Evolutionary conservation across 23 tunicate genomes (phyloP), one percentile per base, ranked within the genome.

Genomic region (Ciona savignyi): DNA sequence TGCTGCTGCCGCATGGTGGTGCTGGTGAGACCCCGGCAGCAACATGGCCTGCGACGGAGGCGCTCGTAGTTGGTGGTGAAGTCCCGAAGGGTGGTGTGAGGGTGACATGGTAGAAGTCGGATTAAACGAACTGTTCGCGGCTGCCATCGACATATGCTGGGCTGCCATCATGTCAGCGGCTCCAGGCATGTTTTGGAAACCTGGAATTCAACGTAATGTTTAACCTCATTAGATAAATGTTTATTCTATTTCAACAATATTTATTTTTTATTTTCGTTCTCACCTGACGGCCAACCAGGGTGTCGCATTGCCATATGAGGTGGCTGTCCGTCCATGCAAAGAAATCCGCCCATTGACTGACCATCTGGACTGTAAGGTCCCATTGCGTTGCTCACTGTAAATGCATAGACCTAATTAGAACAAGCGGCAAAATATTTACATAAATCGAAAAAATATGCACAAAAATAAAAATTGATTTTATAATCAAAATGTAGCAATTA

Each of bases 321-420:
- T 24, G 75, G 73, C 60, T 77, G 84, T 19, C 86, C 83, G 49
- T 91, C 97, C 83, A 91, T 83, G 56, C 56, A 42, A 4, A 91
- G 30, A 66, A 80, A 91, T 1, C 91, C 78, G 32, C 91, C 92
- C 91, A 91, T 91, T 9, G 92, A 80, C 27, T 85, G 97, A 24
- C 91, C 97, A 63, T 91, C 97, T 4, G 97, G 97, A 64, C 97
- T 85, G 74, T 91, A 91, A 3, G 83, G 75, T 1, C 91, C 86
- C 86, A 91, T 91, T 30, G 86, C 90, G 29, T 70, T 81, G 84
- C 65, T 83, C 56, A 79, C 89, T 90, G 74, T 23, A 82, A 63
- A 68, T 27, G 73, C 4, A 30, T n/a, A n/a, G n/a, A n/a, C n/a
- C n/a, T n/a, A n/a, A n/a, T n/a, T n/a, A n/a, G n/a, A n/a, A n/a